Base-by-base conservation (phyloP, 1,140 invertebrate species). In the Drosophila subobscura region DNA sequence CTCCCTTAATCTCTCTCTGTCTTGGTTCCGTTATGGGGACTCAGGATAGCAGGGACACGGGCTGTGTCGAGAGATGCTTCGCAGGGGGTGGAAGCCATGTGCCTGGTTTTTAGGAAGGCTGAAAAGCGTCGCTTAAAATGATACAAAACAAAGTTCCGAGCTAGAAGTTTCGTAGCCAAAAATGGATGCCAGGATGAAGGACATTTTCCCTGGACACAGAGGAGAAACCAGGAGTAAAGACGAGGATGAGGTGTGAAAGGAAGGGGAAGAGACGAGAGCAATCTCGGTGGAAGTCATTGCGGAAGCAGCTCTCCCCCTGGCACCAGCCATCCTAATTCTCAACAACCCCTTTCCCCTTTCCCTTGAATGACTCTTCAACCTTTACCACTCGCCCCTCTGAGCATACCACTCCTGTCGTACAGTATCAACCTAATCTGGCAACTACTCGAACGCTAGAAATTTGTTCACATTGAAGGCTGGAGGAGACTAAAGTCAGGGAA, bases 121-220 rank as follows among this genome's bases (percentile, higher is more conserved):
- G 51, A 74, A 76, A 75, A 61, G 41, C 64, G 72, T 77, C 73
- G 73, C 72, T 70, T 77, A 77, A 77, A 77, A 77, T 77, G 76
- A 77, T 76, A 77, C 64, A 70, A 77, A 77, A 61, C 73, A 77
- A 75, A 75, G 53, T 75, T 75, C 44, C 47, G 61, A 65, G 71
- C 41, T 65, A 50, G 53, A 53, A 37, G 52, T 64, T 64, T 41
- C 41, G 27, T 14, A 16, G 12, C 44, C 50, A 33, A 72, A 72
- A 72, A 60, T 37, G 33, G 29, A 33, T 44, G 61, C 65, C 50
- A 68, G 65, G 33, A 47, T 55, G 50, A 68, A 68, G 63, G 66
- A 68, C 66, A 68, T 68, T 73, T 57, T 56, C 52, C 51, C 49
- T 16, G 42, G 25, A 37, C 47, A 7, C 27, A 50, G 33, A 51